phyloP scores from a whole-genome alignment of 1,140 invertebrate genomes.

The Holcopasites calliopsidis region DNA sequence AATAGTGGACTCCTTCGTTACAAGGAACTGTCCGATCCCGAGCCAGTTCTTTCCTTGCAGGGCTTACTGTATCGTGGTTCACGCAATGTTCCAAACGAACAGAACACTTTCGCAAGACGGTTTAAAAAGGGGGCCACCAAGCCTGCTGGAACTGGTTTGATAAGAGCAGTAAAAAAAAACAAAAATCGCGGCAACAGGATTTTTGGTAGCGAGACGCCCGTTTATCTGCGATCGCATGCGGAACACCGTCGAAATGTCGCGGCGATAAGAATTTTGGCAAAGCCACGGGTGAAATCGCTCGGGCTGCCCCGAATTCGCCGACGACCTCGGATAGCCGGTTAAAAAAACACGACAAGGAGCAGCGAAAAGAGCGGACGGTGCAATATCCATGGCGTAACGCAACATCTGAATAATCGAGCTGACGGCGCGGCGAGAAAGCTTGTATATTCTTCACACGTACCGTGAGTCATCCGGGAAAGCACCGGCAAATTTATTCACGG shows the following conservation, averaged over 20 bases:
- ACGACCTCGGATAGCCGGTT: neutral
- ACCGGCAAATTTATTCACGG: slow-evolving; percentile 33
- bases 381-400: slow-evolving; percentile 7
- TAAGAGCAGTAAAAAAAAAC: neutral
- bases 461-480: slow-evolving; percentile 42
- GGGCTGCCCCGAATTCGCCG: neutral
- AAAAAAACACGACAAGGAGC: slow-evolving; percentile 1
- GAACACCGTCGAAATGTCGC: slow-evolving; percentile 14
- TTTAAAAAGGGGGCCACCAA: neutral
- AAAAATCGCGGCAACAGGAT: neutral
- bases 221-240: slow-evolving; percentile 16
- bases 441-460: slow-evolving; percentile 25
- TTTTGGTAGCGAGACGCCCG: neutral
- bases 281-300: slow-evolving; percentile 4
- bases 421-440: slow-evolving; percentile 44
- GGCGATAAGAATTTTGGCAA: slow-evolving; percentile 19
- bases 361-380: slow-evolving; percentile 12
- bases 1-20: too few relatives aligned
- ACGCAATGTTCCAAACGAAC: too few relatives aligned
- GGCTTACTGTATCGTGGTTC: too few relatives aligned
- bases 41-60: too few relatives aligned
- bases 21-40: too few relatives aligned
- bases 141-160: neutral
- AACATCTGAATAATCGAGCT: slow-evolving; percentile 43
- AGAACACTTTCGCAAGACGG: too few relatives aligned